Base-by-base conservation (phyloP, 2,797 vertebrate genomes). In the Ambastaia sidthimunki region DNA sequence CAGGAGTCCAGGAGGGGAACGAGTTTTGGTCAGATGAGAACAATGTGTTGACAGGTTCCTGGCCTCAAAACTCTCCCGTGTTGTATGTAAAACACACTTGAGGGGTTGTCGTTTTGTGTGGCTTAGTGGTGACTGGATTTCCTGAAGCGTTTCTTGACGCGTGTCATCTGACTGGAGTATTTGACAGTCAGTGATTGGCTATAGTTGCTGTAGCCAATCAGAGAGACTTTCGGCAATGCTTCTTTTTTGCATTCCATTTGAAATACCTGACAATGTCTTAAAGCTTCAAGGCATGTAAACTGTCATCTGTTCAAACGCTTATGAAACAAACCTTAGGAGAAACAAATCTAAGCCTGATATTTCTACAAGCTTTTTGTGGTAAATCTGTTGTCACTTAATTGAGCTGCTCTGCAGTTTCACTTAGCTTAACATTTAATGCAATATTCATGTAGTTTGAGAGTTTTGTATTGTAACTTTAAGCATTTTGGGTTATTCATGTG, bases 111-210 rank as follows among this genome's bases (percentile, higher is more conserved):
- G 76, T 80, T 76, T 60, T 34, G 48, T 28, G 21, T 19, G 55
- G 21, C 47, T 59, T 65, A 37, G 55, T 74, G 50, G 57, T 71
- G 50, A 23, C 6, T 70, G 47, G 31, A 41, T 77, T 55, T 80
- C 44, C 55, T 59, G 34, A 63, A 71, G 66, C 23, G 6, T 9
- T 31, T 72, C 23, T n/a, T 12, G 21, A 25, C 7, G 1, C 66
- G 21, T 71, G 52, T 65, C 76, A 76, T 66, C 44, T 37, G 76
- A 70, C 55, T 73, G 48, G 19, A 67, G 54, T 23, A 31, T 76
- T 59, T 74, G 78, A 80, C 70, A 67, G 78, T 31, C 62, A 34
- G n/a, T 59, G 69, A 70, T 31, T 65, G 74, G 80, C 80, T 71
- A 65, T 55, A 44, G 21, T 72, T 71, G 41, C 66, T 54, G 75